A percentile compares a stretch with the other conserved stretches of the same genome.
These are phyloP conservation scores for Myxocyprinus asiaticus DNA, from an alignment of 2,113 vertebrate genomes.

Conservation along the genomic window DNA sequence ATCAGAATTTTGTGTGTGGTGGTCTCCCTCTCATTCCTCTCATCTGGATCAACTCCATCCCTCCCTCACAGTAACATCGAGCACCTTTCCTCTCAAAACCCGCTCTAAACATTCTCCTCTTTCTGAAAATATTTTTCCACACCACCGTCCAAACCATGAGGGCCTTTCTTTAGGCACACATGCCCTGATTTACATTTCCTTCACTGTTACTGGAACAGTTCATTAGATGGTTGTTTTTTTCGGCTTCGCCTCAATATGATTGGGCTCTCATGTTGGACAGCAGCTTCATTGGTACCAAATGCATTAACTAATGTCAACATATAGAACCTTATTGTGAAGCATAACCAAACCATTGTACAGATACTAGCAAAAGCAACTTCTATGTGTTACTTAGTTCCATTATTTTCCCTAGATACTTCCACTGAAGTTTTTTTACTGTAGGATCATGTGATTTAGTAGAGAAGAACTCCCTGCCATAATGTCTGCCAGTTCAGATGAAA, in stretches of 20 bases:
- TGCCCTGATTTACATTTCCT: conserved; percentile 34
- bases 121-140: conserved; percentile 73
- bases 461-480: too few relatives aligned
- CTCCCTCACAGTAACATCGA: conserved; percentile 48
- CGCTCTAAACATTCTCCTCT: conserved; percentile 56
- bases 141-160: conserved; percentile 71
- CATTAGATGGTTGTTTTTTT: not conserved
- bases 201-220: conserved; percentile 44
- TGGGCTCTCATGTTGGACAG: conserved; percentile 26
- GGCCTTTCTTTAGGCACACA: conserved; percentile 64
- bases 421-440: too few relatives aligned
- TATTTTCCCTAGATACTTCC: too few relatives aligned
- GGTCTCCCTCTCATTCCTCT: not conserved
- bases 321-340: too few relatives aligned
- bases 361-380: too few relatives aligned
- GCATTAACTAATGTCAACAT: too few relatives aligned
- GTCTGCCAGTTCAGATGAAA: too few relatives aligned
- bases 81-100: conserved; percentile 56
- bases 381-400: too few relatives aligned
- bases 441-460: too few relatives aligned
- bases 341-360: too few relatives aligned
- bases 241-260: conserved; percentile 9
- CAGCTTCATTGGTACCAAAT: too few relatives aligned
- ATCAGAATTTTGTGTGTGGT: conserved; percentile 7
- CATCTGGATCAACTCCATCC: not conserved